Evolutionary conservation across 92 coral and sea anemone species (phyloP), one percentile per base, ranked within the genome.

Genomic region (Heliopora coerulea): DNA sequence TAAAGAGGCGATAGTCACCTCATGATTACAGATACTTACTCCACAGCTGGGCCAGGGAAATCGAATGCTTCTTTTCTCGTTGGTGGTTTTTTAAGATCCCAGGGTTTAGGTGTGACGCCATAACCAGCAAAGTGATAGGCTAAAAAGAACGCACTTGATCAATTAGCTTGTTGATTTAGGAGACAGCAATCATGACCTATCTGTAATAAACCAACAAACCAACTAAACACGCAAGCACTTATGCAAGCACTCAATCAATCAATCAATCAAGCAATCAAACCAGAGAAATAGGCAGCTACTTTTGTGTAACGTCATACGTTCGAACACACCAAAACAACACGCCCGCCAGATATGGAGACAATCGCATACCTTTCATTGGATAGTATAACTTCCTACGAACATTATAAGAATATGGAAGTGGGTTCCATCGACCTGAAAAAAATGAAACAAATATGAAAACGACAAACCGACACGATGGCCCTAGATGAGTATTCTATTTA

Each of bases 321-420:
- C n/a, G n/a, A n/a, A n/a, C n/a, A n/a, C n/a, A n/a, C n/a, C n/a
- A n/a, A n/a, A n/a, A n/a, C n/a, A n/a, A n/a, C n/a, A n/a, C n/a
- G n/a, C n/a, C n/a, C n/a, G n/a, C n/a, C n/a, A n/a, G n/a, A n/a
- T n/a, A n/a, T n/a, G n/a, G n/a, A n/a, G n/a, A n/a, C n/a, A n/a
- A n/a, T n/a, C n/a, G n/a, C n/a, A n/a, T 69, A 69, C 76, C 76
- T 67, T 82, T 90, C 91, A 90, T 85, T 4, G 96, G 96, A 34
- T 79, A 79, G 59, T 73, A 81, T 29, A 87, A 56, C 29, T 61
- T 59, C 31, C 83, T 68, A 23, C 96, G 79, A 25, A 90, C 85
- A 72, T 90, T 90, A 48, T 82, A 90, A 9, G 91, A 73, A 59
- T 73, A 90, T 2, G 97, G 88, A 1, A 91, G 80, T 10, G 84